These are phyloP conservation scores for Leptatherina wallacei DNA, from an alignment of 2,797 vertebrate species.

Conservation along the genomic window DNA sequence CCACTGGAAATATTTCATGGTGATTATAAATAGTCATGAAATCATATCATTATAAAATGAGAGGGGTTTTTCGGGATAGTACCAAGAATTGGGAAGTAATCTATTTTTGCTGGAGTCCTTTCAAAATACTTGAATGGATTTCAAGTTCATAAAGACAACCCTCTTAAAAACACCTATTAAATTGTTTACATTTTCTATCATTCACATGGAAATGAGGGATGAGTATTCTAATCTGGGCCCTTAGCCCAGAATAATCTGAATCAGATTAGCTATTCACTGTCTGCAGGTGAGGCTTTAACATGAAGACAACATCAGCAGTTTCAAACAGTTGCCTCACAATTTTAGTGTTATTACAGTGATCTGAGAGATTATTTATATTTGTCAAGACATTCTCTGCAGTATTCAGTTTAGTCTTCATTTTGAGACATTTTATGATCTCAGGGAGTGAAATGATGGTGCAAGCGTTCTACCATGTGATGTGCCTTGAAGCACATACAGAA, in stretches of 20 bases:
- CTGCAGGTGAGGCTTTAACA: background rate
- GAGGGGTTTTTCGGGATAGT: background rate
- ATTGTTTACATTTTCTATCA: slow-evolving; percentile 11
- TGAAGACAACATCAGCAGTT: background rate
- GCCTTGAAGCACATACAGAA: slow-evolving; percentile 26
- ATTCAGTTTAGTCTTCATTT: slow-evolving; percentile 1
- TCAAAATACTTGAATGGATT: background rate
- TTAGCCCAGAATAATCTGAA: background rate
- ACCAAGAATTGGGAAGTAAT: background rate
- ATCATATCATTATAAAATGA: background rate
- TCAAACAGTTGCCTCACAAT: background rate
- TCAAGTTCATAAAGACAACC: background rate
- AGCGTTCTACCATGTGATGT: background rate
- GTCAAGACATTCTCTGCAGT: slow-evolving; percentile 12
- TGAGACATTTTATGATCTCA: slow-evolving; percentile 4
- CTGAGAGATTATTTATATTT: slow-evolving; percentile 4
- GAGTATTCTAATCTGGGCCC: slow-evolving; percentile 2
- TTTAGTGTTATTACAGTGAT: slow-evolving; percentile 16
- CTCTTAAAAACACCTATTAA: slow-evolving; percentile 2
- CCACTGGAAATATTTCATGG: background rate
- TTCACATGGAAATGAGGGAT: slow-evolving; percentile 12
- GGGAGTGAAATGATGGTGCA: slow-evolving; percentile 24
- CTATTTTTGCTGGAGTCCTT: background rate
- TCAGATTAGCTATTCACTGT: slow-evolving; percentile 14
- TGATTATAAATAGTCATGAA: background rate